Conservation (phyloP, 37 sponge, comb jelly and placozoan species). For the Chondrosia reniformis region DNA sequence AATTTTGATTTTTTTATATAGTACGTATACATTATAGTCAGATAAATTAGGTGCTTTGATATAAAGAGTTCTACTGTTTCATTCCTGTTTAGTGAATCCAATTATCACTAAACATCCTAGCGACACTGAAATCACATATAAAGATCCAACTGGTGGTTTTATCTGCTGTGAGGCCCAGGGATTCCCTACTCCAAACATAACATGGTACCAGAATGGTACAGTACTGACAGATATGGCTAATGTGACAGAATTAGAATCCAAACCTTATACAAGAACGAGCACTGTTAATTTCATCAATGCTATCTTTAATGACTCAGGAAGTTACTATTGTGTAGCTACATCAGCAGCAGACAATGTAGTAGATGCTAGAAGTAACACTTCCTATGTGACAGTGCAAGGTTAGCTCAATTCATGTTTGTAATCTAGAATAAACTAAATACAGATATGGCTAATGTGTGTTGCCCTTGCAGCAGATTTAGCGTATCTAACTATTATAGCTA, state of each 20-base stretch:
- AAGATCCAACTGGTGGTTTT: neutral
- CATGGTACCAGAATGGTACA: slow-evolving; percentile 56
- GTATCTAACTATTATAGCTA: too few relatives aligned
- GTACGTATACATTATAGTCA: too few relatives aligned
- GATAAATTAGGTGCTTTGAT: too few relatives aligned
- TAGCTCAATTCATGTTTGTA: too few relatives aligned
- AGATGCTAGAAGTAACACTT: neutral
- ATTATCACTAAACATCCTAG: slow-evolving; percentile 9
- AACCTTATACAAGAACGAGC: neutral
- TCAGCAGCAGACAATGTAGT: neutral
- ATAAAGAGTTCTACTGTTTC: neutral
- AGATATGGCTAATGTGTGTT: too few relatives aligned
- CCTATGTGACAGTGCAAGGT: slow-evolving; percentile 48
- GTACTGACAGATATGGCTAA: neutral
- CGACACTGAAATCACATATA: slow-evolving; percentile 5
- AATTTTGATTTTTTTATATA: too few relatives aligned
- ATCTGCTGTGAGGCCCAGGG: slow-evolving; percentile 40
- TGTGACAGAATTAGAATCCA: neutral
- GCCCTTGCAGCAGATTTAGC: too few relatives aligned
- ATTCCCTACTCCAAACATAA: slow-evolving; percentile 33
- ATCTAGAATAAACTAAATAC: too few relatives aligned
- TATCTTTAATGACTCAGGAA: slow-evolving; percentile 39
- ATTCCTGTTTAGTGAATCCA: slow-evolving; percentile 39
- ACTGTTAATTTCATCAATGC: slow-evolving; percentile 30
- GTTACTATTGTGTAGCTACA: slow-evolving; percentile 31